These are phyloP conservation scores for Hozukius guyotensis DNA, from an alignment of 2,797 vertebrate species.

Conservation along the genomic window DNA sequence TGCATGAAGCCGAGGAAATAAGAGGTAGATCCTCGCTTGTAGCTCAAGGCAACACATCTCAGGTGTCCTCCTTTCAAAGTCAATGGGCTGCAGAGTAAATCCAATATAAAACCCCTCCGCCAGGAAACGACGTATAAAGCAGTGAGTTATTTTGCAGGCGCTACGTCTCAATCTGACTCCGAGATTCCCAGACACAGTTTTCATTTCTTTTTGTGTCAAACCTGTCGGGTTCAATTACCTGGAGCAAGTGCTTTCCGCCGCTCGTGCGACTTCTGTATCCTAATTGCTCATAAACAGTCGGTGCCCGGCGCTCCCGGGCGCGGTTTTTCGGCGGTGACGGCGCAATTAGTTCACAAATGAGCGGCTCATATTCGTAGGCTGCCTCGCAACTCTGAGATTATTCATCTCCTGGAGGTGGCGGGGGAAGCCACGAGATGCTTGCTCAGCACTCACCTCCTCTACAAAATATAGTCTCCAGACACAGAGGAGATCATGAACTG, in stretches of 20 bases:
- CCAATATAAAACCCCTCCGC: slow-evolving; percentile 10
- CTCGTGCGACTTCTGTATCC: slow-evolving; percentile 59
- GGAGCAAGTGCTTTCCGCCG: slow-evolving; percentile 40
- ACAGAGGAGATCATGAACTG: background rate
- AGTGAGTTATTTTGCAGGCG: background rate
- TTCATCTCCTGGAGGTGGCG: slow-evolving; percentile 39
- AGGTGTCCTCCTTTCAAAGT: slow-evolving; percentile 34
- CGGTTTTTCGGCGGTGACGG: slow-evolving; percentile 4
- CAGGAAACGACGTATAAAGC: slow-evolving; percentile 11
- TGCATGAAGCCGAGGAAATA: background rate
- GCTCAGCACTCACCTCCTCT: slow-evolving; percentile 38
- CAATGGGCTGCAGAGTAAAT: slow-evolving; percentile 6
- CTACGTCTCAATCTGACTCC: slow-evolving; percentile 38
- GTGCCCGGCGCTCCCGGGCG: slow-evolving; percentile 36
- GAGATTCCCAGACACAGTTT: background rate
- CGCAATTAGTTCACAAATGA: slow-evolving; percentile 71
- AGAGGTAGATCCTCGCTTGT: background rate
- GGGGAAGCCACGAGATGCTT: slow-evolving; percentile 18
- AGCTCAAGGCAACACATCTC: slow-evolving; percentile 29
- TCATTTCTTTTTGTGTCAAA: slow-evolving; percentile 53
- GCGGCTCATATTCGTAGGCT: slow-evolving; percentile 40
- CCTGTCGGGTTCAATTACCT: slow-evolving; percentile 63
- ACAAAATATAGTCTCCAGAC: background rate
- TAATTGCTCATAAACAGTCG: slow-evolving; percentile 67
- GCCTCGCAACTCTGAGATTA: slow-evolving; percentile 33